Percentiles rank a stretch among this genome's conserved stretches.
These are phyloP conservation scores for Cyrtonyx montezumae DNA, from an alignment of 2,113 vertebrate genomes.

Conservation along the genomic window DNA sequence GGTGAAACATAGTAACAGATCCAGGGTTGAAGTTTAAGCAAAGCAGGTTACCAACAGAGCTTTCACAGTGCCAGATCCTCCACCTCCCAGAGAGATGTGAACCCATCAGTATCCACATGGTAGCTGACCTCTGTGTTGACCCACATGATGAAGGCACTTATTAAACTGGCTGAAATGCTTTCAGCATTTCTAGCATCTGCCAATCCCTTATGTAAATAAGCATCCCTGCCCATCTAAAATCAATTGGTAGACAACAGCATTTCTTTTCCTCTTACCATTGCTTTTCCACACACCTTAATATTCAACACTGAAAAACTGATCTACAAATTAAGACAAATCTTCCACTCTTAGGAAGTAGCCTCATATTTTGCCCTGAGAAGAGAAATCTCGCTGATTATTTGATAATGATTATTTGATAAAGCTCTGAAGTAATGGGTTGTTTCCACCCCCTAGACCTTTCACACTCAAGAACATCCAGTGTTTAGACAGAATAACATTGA, in stretches of 20 bases:
- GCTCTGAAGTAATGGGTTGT: background rate
- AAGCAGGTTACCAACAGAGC: background rate
- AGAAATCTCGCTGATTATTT: background rate
- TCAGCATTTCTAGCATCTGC: background rate
- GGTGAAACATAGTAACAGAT: background rate
- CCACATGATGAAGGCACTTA: background rate
- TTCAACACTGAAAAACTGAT: background rate
- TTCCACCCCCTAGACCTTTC: background rate
- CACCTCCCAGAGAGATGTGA: background rate
- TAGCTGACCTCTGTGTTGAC: background rate
- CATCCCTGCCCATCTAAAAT: background rate
- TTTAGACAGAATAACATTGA: background rate
- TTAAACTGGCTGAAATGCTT: background rate
- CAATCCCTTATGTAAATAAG: background rate
- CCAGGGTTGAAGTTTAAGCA: background rate
- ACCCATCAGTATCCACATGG: background rate
- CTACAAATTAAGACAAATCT: background rate
- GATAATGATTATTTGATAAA: background rate
- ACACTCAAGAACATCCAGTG: background rate
- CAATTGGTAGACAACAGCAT: background rate
- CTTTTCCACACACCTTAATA: background rate
- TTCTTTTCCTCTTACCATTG: background rate
- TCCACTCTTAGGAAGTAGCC: background rate
- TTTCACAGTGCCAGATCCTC: background rate
- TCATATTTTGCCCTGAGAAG: background rate